Evolutionary conservation across 1,140 invertebrate genomes (phyloP), one percentile per base, ranked within the genome.

Genomic region (Drosophila saltans): DNA sequence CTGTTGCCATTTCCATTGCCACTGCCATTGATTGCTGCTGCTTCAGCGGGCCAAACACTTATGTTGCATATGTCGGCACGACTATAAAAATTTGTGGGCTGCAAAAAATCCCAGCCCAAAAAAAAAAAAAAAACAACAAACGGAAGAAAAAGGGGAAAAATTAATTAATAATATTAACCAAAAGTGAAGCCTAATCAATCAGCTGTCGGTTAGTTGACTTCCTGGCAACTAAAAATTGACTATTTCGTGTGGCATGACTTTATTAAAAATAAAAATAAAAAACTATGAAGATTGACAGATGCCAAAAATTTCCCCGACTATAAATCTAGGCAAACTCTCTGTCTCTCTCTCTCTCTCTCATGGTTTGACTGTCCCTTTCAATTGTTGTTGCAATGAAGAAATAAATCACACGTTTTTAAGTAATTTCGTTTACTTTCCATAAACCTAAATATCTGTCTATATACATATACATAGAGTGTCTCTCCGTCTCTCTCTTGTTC

Each of bases 321-420:
- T 43, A 43, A 43, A 61, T 40, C 28, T 63, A 24, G 56, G 3
- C 24, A 1, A 52, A 21, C 30, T 45, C 33, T 74, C 33, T 36
- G 3, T 36, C 33, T 36, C 33, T 36, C 33, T 36, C 33, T 36
- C 33, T 36, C 33, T 36, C 33, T 36, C 33, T 36, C 33, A 36
- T 36, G 3, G 33, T 36, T 36, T 36, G 33, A 7, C 45, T 39
- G 80, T 77, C 81, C 81, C 74, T 84, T 84, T 81, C 78, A 69
- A 85, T 85, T 74, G 81, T 75, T 69, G 59, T 58, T 69, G 68
- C 69, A 86, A 85, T 85, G 79, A 85, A 85, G 82, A 86, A 86
- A 86, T 86, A 86, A 86, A 86, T 86, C 82, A 86, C 82, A 86
- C 82, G 82, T 88, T 86, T 86, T 81, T 39, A 76, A 72, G 82